Conservation (phyloP, 2,113 vertebrate genomes). For the Rostratula benghalensis region DNA sequence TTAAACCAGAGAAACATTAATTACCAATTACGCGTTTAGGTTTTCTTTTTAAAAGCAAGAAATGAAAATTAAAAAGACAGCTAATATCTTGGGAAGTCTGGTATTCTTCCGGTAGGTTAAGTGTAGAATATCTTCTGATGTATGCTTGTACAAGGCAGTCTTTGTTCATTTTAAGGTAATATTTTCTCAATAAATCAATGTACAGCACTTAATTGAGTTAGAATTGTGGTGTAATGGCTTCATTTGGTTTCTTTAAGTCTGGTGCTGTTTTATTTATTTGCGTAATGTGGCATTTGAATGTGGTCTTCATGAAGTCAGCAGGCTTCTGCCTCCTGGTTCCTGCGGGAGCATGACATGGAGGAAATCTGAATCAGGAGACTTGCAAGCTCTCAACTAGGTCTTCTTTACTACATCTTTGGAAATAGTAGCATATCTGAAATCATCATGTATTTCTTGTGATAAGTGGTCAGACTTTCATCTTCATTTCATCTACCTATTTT, state of each 20-base stretch:
- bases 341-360: neutral
- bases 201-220: neutral
- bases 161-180: neutral
- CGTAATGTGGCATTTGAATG: neutral
- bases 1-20: neutral
- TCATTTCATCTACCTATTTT: neutral
- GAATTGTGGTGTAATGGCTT: neutral
- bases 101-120: neutral
- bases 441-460: neutral
- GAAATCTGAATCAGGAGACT: neutral
- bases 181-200: neutral
- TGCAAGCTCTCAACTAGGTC: neutral
- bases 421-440: neutral
- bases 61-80: slow-evolving; percentile 24
- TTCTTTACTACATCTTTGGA: neutral
- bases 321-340: neutral
- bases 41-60: slow-evolving; percentile 4
- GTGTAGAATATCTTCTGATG: neutral
- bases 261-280: neutral
- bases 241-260: slow-evolving; percentile 22
- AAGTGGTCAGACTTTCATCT: neutral
- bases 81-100: slow-evolving; percentile 2
- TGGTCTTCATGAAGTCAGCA: neutral
- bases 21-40: neutral
- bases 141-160: neutral